These are phyloP conservation scores for Notolabrus celidotus DNA, from an alignment of 2,797 vertebrate species.

Conservation along the genomic window DNA sequence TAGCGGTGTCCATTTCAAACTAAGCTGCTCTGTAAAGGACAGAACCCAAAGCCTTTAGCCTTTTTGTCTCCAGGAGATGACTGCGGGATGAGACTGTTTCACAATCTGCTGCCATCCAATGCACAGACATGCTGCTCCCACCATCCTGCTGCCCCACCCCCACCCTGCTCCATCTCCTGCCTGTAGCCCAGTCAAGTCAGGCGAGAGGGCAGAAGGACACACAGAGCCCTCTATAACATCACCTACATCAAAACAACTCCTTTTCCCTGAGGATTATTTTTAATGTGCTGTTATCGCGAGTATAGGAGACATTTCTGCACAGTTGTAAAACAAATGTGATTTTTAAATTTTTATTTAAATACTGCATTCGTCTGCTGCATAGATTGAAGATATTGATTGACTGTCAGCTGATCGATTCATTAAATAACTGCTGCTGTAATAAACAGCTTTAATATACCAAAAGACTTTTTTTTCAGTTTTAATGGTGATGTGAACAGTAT, in stretches of 20 bases:
- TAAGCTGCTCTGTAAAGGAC: conserved; percentile 17
- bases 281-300: background rate
- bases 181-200: conserved; percentile 44
- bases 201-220: conserved; percentile 50
- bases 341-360: background rate
- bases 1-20: conserved; percentile 25
- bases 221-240: conserved; percentile 30
- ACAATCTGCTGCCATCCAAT: conserved; percentile 72
- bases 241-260: conserved; percentile 8
- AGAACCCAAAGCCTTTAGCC: conserved; percentile 35
- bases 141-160: conserved; percentile 56
- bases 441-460: conserved; percentile 1
- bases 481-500: background rate
- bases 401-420: conserved; percentile 29
- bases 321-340: background rate
- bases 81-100: conserved; percentile 45
- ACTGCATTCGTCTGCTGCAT: background rate
- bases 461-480: background rate
- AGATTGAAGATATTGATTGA: conserved; percentile 42
- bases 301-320: background rate
- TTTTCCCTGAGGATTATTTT: background rate
- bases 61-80: conserved; percentile 52
- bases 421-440: conserved; percentile 5
- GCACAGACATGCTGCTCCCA: conserved; percentile 70
- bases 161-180: conserved; percentile 44